Conservation (phyloP, 2,888 invertebrate genomes). For the Hypercompe scribonia region DNA sequence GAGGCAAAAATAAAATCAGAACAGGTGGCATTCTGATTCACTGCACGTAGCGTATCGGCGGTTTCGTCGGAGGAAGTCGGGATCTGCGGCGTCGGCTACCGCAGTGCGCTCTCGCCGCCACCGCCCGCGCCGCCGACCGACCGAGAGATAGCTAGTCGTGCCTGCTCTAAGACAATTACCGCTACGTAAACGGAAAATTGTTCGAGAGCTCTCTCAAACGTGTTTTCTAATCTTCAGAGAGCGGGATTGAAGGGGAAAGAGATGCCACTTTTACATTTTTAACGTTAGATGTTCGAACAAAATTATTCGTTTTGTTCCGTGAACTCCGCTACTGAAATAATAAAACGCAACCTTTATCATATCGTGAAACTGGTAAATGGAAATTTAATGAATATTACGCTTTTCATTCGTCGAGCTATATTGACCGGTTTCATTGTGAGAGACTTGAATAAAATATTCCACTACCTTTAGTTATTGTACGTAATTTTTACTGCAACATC, state of each 20-base stretch:
- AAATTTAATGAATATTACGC: slow-evolving; percentile 56
- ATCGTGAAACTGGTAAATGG: slow-evolving; percentile 48
- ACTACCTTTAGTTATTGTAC: slow-evolving; percentile 50
- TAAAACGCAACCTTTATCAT: slow-evolving; percentile 56
- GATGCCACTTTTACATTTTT: slow-evolving; percentile 67
- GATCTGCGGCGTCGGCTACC: slow-evolving; percentile 71
- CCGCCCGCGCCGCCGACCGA: slow-evolving; percentile 47
- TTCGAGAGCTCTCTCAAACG: slow-evolving; percentile 77
- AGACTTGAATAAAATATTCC: slow-evolving; percentile 56
- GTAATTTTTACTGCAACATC: slow-evolving; percentile 49
- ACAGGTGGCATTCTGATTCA: slow-evolving; percentile 80
- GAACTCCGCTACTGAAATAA: slow-evolving; percentile 52
- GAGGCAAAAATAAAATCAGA: slow-evolving; percentile 83
- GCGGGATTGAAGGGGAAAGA: slow-evolving; percentile 63
- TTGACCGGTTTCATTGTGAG: slow-evolving; percentile 54
- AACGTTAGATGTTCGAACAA: slow-evolving; percentile 59
- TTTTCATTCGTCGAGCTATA: slow-evolving; percentile 50
- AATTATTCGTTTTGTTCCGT: slow-evolving; percentile 58
- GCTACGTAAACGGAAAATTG: slow-evolving; percentile 84
- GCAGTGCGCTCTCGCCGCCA: slow-evolving; percentile 74
- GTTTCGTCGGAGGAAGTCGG: slow-evolving; percentile 71
- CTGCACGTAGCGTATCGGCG: slow-evolving; percentile 81
- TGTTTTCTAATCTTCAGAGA: slow-evolving; percentile 81
- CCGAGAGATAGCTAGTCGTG: slow-evolving; percentile 71
- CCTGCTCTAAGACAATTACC: slow-evolving; percentile 83